phyloP scores from a whole-genome alignment of 2,888 invertebrate species.

The Ecdyonurus torrentis region DNA sequence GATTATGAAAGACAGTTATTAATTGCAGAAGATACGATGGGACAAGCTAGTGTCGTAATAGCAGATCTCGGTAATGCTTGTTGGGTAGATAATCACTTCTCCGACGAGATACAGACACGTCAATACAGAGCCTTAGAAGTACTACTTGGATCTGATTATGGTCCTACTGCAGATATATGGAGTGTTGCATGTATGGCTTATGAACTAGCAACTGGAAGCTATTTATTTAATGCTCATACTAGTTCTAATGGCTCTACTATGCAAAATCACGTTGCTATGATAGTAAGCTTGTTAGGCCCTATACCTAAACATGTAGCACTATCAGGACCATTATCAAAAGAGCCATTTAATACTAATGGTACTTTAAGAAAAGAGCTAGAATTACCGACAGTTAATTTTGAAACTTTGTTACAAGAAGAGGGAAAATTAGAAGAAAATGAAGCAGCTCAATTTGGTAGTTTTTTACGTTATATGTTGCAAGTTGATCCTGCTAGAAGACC shows the following conservation, averaged over 20 bases:
- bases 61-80: slow-evolving; percentile 9
- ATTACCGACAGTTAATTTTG: slow-evolving; percentile 1
- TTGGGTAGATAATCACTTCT: slow-evolving; percentile 8
- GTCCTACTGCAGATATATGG: slow-evolving; percentile 8
- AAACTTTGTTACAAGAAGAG: slow-evolving; percentile 6
- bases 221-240: slow-evolving; percentile 6
- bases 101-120: slow-evolving; percentile 8
- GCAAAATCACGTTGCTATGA: slow-evolving; percentile 8
- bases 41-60: slow-evolving; percentile 1
- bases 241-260: neutral
- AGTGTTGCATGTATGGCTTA: slow-evolving; percentile 8
- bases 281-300: slow-evolving; percentile 7
- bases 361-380: neutral
- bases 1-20: neutral
- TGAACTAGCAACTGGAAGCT: slow-evolving; percentile 8
- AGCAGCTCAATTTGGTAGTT: slow-evolving; percentile 7
- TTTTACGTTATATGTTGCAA: slow-evolving; percentile 7
- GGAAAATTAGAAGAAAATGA: slow-evolving; percentile 6
- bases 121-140: slow-evolving; percentile 9
- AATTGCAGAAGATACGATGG: neutral
- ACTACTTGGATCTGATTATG: slow-evolving; percentile 3
- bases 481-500: slow-evolving; percentile 5
- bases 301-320: slow-evolving; percentile 6
- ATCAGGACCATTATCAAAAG: slow-evolving; percentile 5
- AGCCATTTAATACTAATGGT: slow-evolving; percentile 4